Conservation (phyloP, 2,797 vertebrate genomes). For the Furcifer pardalis region DNA sequence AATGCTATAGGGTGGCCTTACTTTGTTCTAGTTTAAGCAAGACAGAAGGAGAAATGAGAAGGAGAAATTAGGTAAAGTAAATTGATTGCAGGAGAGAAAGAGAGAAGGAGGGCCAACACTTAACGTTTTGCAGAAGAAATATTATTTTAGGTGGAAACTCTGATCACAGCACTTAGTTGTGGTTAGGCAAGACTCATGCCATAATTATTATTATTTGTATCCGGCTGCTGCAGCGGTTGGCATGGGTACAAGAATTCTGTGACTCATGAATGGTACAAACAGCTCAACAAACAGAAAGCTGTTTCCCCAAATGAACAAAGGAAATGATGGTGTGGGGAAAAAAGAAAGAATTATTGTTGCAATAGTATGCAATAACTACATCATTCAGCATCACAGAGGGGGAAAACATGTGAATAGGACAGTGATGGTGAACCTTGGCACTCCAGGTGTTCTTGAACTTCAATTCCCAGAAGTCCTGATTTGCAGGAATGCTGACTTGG, state of each 20-base stretch:
- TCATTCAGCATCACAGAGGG: neutral
- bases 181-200: neutral
- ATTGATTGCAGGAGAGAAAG: neutral
- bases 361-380: neutral
- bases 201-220: neutral
- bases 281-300: neutral
- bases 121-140: neutral
- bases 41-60: neutral
- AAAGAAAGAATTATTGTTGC: neutral
- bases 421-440: too few species aligned
- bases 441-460: too few species aligned
- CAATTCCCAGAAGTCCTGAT: too few species aligned
- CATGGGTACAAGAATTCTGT: neutral
- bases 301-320: neutral
- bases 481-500: too few species aligned
- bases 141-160: neutral
- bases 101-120: neutral
- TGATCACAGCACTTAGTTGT: neutral
- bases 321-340: neutral
- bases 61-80: neutral
- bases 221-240: neutral
- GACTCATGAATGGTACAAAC: conserved; percentile 5
- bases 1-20: too few species aligned
- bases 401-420: neutral
- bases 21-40: neutral